Conservation (phyloP, 2,113 vertebrate species). For the Labeo catla region DNA sequence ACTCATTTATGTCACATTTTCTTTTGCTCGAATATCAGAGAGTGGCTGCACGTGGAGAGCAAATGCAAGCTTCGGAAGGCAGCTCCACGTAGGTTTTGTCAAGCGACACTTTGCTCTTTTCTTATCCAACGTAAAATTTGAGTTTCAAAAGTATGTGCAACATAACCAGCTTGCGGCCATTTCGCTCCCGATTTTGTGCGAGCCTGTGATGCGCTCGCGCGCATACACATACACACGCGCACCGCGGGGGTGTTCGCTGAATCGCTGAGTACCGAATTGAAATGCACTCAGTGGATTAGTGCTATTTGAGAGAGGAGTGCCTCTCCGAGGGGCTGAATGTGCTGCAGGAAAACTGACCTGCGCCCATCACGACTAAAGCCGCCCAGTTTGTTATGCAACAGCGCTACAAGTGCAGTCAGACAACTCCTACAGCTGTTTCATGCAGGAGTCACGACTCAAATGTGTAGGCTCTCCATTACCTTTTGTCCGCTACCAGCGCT, state of each 20-base stretch:
- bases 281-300: constrained; percentile 60
- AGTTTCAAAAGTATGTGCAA: constrained; percentile 33
- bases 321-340: constrained; percentile 57
- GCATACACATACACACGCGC: constrained; percentile 30
- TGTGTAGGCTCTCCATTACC: constrained; percentile 68
- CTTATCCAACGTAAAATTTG: constrained; percentile 37
- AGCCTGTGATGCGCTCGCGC: constrained; percentile 41
- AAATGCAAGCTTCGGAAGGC: constrained; percentile 14
- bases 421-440: constrained; percentile 80
- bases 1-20: constrained; percentile 34
- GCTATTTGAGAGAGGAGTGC: constrained; percentile 53
- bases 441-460: constrained; percentile 77
- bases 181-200: constrained; percentile 49
- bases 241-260: constrained; percentile 61
- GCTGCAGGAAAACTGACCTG: constrained; percentile 73
- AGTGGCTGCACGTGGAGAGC: background rate
- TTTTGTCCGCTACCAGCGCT: constrained; percentile 50
- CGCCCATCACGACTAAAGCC: constrained; percentile 67
- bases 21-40: background rate
- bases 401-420: constrained; percentile 72
- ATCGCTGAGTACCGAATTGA: constrained; percentile 59
- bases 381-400: constrained; percentile 74
- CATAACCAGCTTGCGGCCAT: constrained; percentile 50
- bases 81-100: background rate
- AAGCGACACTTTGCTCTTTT: constrained; percentile 6